phyloP scores from a whole-genome alignment of 1,140 invertebrate genomes.

The Bombus sibiricus region DNA sequence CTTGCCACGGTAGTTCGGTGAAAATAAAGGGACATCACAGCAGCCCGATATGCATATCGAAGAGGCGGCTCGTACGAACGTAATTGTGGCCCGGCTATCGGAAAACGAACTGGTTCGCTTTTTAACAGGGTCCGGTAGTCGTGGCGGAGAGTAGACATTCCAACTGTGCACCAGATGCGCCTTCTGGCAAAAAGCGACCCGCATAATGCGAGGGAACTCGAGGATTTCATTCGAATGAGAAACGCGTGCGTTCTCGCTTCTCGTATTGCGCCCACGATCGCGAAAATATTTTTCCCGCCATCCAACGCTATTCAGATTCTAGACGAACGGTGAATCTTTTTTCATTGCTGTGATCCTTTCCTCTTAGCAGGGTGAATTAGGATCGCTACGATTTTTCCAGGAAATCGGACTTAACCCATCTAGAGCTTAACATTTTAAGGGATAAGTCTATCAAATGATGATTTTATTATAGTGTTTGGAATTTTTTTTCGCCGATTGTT shows the following conservation, averaged over 20 bases:
- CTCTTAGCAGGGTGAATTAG: not conserved
- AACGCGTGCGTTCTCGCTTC: conserved; percentile 14
- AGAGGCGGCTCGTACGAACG: not conserved
- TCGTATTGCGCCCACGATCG: conserved; percentile 27
- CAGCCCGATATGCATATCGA: not conserved
- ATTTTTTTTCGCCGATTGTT: too few species aligned
- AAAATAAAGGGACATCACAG: conserved; percentile 14
- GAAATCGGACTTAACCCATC: not conserved
- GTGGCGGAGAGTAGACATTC: conserved; percentile 5
- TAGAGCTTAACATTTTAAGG: not conserved
- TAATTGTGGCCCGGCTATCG: conserved; percentile 34
- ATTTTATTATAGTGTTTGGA: too few species aligned
- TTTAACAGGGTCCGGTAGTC: conserved; percentile 35
- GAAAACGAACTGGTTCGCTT: conserved; percentile 47
- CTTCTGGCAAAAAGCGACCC: conserved; percentile 41
- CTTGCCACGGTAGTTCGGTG: not conserved
- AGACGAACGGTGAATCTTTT: not conserved
- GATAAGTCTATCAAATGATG: not conserved
- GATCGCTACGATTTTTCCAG: not conserved
- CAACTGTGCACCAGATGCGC: conserved; percentile 47
- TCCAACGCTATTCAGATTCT: not conserved
- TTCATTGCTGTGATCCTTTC: not conserved
- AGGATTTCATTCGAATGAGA: conserved; percentile 48
- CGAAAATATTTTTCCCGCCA: not conserved
- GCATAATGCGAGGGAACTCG: conserved; percentile 51